Percentiles rank a stretch among this genome's conserved stretches.
phyloP scores from a whole-genome alignment of 1,140 invertebrate genomes.

The Vanessa tameamea region DNA sequence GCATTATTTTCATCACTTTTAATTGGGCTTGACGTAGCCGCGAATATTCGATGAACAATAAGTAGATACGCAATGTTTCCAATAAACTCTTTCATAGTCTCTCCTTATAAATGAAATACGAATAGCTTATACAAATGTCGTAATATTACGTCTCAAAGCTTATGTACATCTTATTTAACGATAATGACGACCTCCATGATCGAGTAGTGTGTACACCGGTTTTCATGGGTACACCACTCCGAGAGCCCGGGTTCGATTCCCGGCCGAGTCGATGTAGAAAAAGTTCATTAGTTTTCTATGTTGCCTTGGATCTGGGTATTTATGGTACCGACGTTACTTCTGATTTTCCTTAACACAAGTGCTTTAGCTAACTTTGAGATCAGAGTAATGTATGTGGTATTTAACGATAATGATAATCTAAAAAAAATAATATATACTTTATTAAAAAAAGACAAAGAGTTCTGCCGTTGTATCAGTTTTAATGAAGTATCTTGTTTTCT shows the following conservation, averaged over 20 bases:
- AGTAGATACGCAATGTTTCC: neutral
- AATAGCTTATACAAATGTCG: neutral
- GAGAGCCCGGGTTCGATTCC: too few species aligned
- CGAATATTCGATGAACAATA: neutral
- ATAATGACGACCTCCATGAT: neutral
- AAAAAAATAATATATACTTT: neutral
- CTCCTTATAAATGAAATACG: neutral
- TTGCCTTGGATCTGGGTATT: too few species aligned
- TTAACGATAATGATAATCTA: neutral
- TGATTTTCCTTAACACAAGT: too few species aligned
- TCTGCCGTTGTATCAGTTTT: neutral
- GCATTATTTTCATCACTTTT: neutral
- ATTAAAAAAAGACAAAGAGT: neutral
- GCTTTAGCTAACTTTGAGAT: too few species aligned
- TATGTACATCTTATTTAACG: neutral
- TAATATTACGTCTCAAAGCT: neutral
- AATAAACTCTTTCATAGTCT: neutral
- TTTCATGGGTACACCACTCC: too few species aligned
- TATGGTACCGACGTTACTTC: too few species aligned
- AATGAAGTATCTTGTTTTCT: neutral
- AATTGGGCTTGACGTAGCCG: neutral
- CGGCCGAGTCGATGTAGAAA: neutral
- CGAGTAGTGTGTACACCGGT: too few species aligned
- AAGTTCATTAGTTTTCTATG: too few species aligned
- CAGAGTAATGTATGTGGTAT: too few species aligned